Evolutionary conservation across 2,797 vertebrate species (phyloP), one percentile per base, ranked within the genome.

Genomic region (Microcaecilia unicolor): DNA sequence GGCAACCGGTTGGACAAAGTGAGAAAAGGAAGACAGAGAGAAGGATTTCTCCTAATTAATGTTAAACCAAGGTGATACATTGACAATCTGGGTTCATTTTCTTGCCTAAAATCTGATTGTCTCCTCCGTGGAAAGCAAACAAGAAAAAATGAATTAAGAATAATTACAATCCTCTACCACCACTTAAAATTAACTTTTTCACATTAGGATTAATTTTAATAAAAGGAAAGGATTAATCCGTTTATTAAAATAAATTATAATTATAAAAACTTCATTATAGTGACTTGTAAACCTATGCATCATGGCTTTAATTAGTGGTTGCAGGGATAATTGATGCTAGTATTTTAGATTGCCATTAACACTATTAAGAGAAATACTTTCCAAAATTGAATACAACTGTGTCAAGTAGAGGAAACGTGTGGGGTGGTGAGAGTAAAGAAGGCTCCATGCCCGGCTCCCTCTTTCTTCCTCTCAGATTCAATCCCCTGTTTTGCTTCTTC

Each of bases 191-290:
- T 56, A 55, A 67, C 67, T 66, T 65, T 54, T 67, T 62, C 67
- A 70, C 67, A 66, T 67, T 69, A 64, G 65, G 60, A 64, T 70
- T 68, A 70, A 16, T 74, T 76, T 66, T 78, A 74, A 74, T 75
- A 72, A 70, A 80, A 80, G 68, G 70, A 67, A 79, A 82, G 78
- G n/a, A n/a, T n/a, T n/a, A n/a, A n/a, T n/a, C n/a, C n/a, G 47
- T 70, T 73, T 75, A 65, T 34, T 61, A 34, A 74, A 63, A 82
- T 81, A 79, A 82, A 82, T 76, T 76, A 81, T 77, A 78, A 82
- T 84, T 80, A 82, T 71, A 78, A 80, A 80, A 82, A 80, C 81
- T 80, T 80, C 74, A 81, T 84, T 81, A 82, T 60, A 65, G 71
- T 76, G 52, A 22, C 75, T 65, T 78, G 66, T 75, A 66, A 31